Conservation (phyloP, 2,888 invertebrate genomes). For the Perithous albicinctus region DNA sequence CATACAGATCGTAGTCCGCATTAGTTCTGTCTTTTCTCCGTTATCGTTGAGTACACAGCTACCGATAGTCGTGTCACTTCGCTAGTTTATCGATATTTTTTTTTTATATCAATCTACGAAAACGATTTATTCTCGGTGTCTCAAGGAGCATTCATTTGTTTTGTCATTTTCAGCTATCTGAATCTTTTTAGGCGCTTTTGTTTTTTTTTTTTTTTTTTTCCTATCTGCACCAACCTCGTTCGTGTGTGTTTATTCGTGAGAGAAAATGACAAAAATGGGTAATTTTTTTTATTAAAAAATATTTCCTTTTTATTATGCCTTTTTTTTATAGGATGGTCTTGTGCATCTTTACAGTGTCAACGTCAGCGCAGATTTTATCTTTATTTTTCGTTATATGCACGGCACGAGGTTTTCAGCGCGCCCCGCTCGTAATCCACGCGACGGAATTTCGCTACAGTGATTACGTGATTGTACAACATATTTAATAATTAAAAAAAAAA, state of each 20-base stretch:
- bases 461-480: slow-evolving; percentile 35
- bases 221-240: background rate
- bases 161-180: slow-evolving; percentile 48
- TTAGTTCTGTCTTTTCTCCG: background rate
- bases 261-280: slow-evolving; percentile 64
- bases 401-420: slow-evolving; percentile 51
- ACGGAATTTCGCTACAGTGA: slow-evolving; percentile 53
- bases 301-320: slow-evolving; percentile 76
- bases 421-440: slow-evolving; percentile 28
- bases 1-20: slow-evolving; percentile 40
- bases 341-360: slow-evolving; percentile 77
- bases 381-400: slow-evolving; percentile 16
- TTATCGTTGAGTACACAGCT: slow-evolving; percentile 57
- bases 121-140: slow-evolving; percentile 7
- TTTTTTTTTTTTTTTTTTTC: background rate
- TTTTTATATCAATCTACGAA: background rate
- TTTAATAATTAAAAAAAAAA: background rate
- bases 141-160: slow-evolving; percentile 11
- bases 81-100: background rate
- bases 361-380: slow-evolving; percentile 56
- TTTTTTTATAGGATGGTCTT: slow-evolving; percentile 71
- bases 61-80: slow-evolving; percentile 14
- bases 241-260: slow-evolving; percentile 46
- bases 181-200: background rate
- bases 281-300: slow-evolving; percentile 76